Percentiles rank a stretch among this genome's conserved stretches.
Evolutionary conservation across 2,797 vertebrate genomes (phyloP).

Genomic region (Sylvia borin): DNA sequence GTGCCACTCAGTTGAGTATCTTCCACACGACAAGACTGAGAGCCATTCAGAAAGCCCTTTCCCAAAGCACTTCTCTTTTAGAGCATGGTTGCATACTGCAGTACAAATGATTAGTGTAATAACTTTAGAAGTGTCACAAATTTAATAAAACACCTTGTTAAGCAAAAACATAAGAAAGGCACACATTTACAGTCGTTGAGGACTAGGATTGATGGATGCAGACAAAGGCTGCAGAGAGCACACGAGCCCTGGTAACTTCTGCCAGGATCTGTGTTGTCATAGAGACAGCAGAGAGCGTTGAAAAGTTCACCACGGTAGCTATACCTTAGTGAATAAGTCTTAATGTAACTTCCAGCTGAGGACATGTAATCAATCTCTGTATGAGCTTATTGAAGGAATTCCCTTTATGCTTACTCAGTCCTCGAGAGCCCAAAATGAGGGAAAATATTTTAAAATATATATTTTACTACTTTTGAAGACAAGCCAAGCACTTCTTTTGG

Average conservation of each 20-base stretch:
- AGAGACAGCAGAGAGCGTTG: constrained; percentile 32
- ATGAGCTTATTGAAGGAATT: constrained; percentile 63
- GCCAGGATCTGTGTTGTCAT: constrained; percentile 43
- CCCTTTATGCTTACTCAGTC: constrained; percentile 57
- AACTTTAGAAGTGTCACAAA: not conserved
- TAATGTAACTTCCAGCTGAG: constrained; percentile 70
- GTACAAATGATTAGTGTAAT: not conserved
- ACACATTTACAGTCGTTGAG: not conserved
- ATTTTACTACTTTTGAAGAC: not conserved
- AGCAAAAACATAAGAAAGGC: not conserved
- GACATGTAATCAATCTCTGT: constrained; percentile 62
- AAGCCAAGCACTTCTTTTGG: not conserved
- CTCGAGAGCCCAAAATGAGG: constrained; percentile 5
- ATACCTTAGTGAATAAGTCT: constrained; percentile 59
- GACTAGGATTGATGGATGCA: constrained; percentile 1
- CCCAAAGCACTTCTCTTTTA: not conserved
- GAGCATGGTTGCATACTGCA: not conserved
- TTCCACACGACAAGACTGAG: not conserved
- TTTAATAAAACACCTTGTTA: constrained; percentile 34
- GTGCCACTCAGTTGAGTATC: not conserved
- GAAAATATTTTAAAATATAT: constrained; percentile 5
- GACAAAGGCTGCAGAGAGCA: constrained; percentile 24
- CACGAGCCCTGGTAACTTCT: constrained; percentile 13
- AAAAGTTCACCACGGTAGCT: constrained; percentile 53
- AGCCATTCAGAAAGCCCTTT: not conserved